These are phyloP conservation scores for Antrozous pallidus DNA, from an alignment of 2,797 vertebrate genomes.

Conservation along the genomic window DNA sequence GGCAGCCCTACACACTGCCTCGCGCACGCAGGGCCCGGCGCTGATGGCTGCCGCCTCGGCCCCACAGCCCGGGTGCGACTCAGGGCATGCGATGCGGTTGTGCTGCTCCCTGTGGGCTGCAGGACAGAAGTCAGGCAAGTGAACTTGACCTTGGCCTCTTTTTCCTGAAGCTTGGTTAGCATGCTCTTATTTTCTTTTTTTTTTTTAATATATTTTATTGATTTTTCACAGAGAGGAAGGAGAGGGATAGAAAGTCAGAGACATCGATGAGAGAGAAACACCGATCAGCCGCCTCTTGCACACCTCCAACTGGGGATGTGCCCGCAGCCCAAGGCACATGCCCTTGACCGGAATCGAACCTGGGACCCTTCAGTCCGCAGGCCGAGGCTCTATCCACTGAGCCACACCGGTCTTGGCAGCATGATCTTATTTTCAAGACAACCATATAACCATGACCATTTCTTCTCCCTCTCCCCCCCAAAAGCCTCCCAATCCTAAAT, in stretches of 20 bases:
- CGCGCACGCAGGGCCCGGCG: neutral
- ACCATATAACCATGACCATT: neutral
- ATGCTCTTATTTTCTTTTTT: neutral
- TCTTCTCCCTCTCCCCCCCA: too few relatives aligned
- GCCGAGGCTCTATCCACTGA: too few relatives aligned
- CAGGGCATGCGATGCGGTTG: accelerated
- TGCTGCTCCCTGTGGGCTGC: neutral
- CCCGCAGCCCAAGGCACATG: too few relatives aligned
- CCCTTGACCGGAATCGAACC: too few relatives aligned
- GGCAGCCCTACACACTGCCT: neutral
- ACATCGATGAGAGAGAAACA: too few relatives aligned
- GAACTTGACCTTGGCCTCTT: neutral
- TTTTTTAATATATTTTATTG: too few relatives aligned
- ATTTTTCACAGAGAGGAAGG: too few relatives aligned
- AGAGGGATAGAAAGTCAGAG: too few relatives aligned
- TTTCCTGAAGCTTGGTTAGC: neutral
- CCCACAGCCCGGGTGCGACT: neutral
- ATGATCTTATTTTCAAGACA: neutral
- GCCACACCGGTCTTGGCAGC: too few relatives aligned
- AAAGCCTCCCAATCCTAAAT: neutral
- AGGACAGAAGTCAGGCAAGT: neutral
- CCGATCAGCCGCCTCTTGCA: too few relatives aligned
- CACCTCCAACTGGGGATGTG: too few relatives aligned
- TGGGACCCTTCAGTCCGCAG: too few relatives aligned
- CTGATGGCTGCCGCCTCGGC: accelerated